Evolutionary conservation across 2,888 invertebrate genomes (phyloP), one percentile per base, ranked within the genome.

Genomic region (Plutella xylostella): DNA sequence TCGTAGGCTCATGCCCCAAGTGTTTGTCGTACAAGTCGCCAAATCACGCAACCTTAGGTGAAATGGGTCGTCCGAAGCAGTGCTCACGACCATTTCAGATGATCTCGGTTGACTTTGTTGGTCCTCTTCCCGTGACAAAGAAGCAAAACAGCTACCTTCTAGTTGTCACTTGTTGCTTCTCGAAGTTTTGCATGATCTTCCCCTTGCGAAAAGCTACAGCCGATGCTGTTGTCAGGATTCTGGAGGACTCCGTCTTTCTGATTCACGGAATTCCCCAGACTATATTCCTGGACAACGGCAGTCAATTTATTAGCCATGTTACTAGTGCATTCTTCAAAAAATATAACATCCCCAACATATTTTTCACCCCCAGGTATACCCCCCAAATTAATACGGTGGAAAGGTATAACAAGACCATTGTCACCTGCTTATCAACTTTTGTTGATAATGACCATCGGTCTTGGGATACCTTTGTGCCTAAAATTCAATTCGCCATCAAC

Each of bases 51-150:
- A 48, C 49, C 1, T 19, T 51, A 18, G 54, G 54, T 2, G 20
- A 7, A 20, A 55, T 57, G 55, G 55, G 55, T 9, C 42, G 49
- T 1, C 55, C 54, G 15, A 55, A 55, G 37, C 34, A 47, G 11
- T 51, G 53, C 17, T 48, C 41, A 18, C 22, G 51, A 18, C 52
- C 51, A 4, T 53, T 50, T 37, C 55, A 55, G 40, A 45, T 47
- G 35, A 40, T 53, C 2, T 45, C 45, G 2, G 45, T 52, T 12
- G 52, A 31, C 12, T 4, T 7, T 4, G 31, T n/a, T 4, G n/a
- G n/a, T 11, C 31, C 12, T 4, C n/a, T 31, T 4, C 14, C 31
- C n/a, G 11, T 7, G 4, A 12, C 31, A 4, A 7, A 47, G 17
- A 51, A 49, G 39, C 50, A 46, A 25, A 50, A 52, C 37, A 20